A percentile compares a stretch with the other conserved stretches of the same genome.
Evolutionary conservation across 53 echinoderm and acorn worm species (phyloP).

Genomic region (Temnopleurus reevesii): DNA sequence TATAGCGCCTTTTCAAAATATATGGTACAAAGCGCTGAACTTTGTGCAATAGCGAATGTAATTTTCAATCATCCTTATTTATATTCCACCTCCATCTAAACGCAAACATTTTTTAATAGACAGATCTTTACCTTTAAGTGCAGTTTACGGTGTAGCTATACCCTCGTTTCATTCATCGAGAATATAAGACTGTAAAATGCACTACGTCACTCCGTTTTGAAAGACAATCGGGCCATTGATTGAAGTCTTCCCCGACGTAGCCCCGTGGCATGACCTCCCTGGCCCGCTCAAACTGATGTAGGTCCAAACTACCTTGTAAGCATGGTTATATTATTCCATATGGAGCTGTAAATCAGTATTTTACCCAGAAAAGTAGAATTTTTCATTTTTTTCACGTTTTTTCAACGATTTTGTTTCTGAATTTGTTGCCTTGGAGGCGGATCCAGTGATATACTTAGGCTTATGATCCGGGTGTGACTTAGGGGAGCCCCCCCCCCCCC

Average conservation of each 20-base stretch:
- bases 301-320: not conserved
- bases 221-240: conserved; percentile 24
- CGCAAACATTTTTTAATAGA: no score
- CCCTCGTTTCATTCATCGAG: not conserved
- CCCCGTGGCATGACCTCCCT: conserved; percentile 12
- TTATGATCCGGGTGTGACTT: not conserved
- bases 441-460: not conserved
- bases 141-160: not conserved
- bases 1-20: no score
- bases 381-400: no score
- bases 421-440: no score
- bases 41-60: no score
- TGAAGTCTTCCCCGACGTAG: not conserved
- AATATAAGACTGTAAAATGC: not conserved
- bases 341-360: not conserved
- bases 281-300: not conserved
- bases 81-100: no score
- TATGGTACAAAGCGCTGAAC: no score
- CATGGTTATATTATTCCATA: not conserved
- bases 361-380: not conserved
- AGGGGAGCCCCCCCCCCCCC: not conserved
- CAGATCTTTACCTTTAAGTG: conserved; percentile 11
- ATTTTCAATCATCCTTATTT: no score
- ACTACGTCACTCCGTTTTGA: not conserved
- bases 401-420: no score